Conservation (phyloP, 2,888 invertebrate genomes). For the Drosophila atripex region DNA sequence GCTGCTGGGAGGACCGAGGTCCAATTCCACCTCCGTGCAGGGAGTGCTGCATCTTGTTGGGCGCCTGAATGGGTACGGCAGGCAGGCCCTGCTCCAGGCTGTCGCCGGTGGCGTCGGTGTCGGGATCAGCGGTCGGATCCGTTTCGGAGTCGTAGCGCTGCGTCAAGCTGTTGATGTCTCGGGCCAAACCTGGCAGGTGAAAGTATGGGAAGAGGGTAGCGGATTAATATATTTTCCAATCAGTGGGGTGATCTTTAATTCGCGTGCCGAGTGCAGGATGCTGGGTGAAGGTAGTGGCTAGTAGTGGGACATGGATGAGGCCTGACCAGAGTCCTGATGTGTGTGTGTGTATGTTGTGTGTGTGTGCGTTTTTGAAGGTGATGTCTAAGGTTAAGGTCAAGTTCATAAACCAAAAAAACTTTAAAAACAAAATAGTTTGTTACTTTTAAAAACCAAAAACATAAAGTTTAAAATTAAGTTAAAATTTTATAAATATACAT, state of each 20-base stretch:
- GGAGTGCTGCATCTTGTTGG: slow-evolving; percentile 84
- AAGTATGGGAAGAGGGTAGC: neutral
- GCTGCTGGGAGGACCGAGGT: slow-evolving; percentile 82
- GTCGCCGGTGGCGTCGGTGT: slow-evolving; percentile 90
- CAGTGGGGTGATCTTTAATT: neutral
- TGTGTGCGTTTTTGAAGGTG: no score
- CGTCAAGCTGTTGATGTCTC: slow-evolving; percentile 82
- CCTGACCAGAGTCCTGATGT: slow-evolving; percentile 30
- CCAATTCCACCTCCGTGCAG: slow-evolving; percentile 79
- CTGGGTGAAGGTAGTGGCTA: slow-evolving; percentile 14
- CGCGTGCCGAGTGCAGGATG: slow-evolving; percentile 41
- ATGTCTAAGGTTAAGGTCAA: neutral
- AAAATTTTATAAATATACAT: no score
- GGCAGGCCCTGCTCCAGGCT: slow-evolving; percentile 81
- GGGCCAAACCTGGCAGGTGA: slow-evolving; percentile 78
- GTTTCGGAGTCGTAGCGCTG: slow-evolving; percentile 84
- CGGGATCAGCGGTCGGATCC: slow-evolving; percentile 87
- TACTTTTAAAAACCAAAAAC: no score
- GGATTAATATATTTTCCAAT: neutral
- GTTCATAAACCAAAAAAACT: slow-evolving; percentile 14
- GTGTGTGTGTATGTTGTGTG: slow-evolving; percentile 19
- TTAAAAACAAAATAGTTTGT: no score
- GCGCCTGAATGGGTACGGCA: slow-evolving; percentile 36
- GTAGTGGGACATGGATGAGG: slow-evolving; percentile 4
- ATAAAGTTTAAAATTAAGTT: no score